These are phyloP conservation scores for Trissoscelio sp. DNA, from an alignment of 2,888 invertebrate genomes.

Conservation along the genomic window DNA sequence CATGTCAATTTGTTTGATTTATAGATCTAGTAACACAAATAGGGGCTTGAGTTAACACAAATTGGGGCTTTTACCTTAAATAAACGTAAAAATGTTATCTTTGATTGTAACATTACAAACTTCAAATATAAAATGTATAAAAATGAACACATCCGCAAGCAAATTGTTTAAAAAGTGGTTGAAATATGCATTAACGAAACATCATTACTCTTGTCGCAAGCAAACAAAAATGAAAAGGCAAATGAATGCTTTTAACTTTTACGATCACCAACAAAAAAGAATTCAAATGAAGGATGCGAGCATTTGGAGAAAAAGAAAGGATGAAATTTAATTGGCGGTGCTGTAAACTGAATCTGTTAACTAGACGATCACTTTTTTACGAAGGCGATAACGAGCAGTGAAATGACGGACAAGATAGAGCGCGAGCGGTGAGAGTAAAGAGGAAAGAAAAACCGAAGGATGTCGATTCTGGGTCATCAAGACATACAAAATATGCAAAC, in stretches of 20 bases:
- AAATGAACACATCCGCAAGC: no score
- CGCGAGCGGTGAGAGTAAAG: conserved; percentile 68
- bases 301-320: conserved; percentile 37
- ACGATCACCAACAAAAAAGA: conserved; percentile 28
- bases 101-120: no score
- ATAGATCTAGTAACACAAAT: no score
- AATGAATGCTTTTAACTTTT: conserved; percentile 27
- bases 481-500: conserved; percentile 41
- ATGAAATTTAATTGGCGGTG: conserved; percentile 52
- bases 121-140: no score
- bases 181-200: background rate
- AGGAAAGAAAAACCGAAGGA: conserved; percentile 70
- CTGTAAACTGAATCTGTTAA: conserved; percentile 61
- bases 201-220: background rate
- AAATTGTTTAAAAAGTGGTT: background rate
- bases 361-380: conserved; percentile 60
- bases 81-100: no score
- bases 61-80: no score
- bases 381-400: conserved; percentile 62
- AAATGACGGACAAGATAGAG: conserved; percentile 66
- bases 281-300: conserved; percentile 41
- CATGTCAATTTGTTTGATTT: no score
- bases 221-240: conserved; percentile 29
- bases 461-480: conserved; percentile 70
- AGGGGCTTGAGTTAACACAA: no score